phyloP scores from a whole-genome alignment of 1,140 invertebrate species.

The Dendrolimus punctatus region DNA sequence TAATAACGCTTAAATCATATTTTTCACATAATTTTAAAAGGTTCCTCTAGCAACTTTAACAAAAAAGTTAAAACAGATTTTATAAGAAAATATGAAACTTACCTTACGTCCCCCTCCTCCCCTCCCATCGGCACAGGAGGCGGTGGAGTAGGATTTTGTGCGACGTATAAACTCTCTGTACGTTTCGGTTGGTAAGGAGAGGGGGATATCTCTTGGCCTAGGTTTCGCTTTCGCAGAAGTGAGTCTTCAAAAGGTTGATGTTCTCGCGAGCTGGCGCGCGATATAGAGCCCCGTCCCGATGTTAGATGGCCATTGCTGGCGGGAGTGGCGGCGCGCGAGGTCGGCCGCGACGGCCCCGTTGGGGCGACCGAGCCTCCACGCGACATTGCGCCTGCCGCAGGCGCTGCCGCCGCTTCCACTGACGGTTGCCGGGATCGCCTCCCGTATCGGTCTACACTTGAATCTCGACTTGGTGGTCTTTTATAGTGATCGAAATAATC shows the following conservation, averaged over 20 bases:
- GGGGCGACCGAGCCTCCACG: slow-evolving; percentile 60
- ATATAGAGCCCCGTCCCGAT: slow-evolving; percentile 61
- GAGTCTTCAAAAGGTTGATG: slow-evolving; percentile 84
- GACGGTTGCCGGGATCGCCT: slow-evolving; percentile 83
- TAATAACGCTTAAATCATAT: no score
- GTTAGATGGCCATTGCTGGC: slow-evolving; percentile 71
- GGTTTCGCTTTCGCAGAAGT: slow-evolving; percentile 81
- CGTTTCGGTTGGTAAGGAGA: slow-evolving; percentile 88
- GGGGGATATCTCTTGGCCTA: slow-evolving; percentile 90
- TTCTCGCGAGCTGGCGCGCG: slow-evolving; percentile 61
- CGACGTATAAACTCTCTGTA: slow-evolving; percentile 87
- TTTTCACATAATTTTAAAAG: no score
- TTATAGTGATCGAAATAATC: slow-evolving; percentile 94
- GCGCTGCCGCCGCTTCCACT: slow-evolving; percentile 72
- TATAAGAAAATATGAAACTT: slow-evolving; percentile 11
- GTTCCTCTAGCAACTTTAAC: no score
- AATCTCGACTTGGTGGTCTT: slow-evolving; percentile 88
- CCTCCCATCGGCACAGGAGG: slow-evolving; percentile 63
- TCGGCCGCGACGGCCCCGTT: slow-evolving; percentile 44
- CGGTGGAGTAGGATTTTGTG: slow-evolving; percentile 68
- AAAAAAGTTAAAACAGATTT: no score
- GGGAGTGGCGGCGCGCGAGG: slow-evolving; percentile 53
- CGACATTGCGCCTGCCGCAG: slow-evolving; percentile 34
- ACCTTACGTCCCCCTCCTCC: slow-evolving; percentile 62
- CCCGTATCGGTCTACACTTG: slow-evolving; percentile 87